Conservation (phyloP, 2,888 invertebrate genomes). For the Chelonus formosanus region DNA sequence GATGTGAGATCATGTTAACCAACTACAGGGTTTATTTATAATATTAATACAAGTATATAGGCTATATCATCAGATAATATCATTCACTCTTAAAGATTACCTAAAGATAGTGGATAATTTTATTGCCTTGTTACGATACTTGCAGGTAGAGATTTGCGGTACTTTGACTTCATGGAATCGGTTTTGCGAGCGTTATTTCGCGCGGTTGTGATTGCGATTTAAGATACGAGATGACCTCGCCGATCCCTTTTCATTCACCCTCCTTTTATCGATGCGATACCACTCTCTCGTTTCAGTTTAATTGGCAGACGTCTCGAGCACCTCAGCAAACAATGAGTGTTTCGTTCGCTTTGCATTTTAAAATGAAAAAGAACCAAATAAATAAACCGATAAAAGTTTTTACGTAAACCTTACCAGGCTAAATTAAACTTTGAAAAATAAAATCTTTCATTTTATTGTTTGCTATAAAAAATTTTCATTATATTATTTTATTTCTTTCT, state of each 20-base stretch:
- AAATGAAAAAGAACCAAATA: background rate
- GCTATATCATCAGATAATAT: conserved; percentile 7
- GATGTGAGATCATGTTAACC: conserved; percentile 21
- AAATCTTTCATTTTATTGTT: too few species aligned
- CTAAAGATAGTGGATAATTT: conserved; percentile 20
- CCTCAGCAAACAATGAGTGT: conserved; percentile 46
- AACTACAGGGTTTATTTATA: conserved; percentile 26
- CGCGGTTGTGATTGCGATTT: conserved; percentile 15
- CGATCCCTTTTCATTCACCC: conserved; percentile 11
- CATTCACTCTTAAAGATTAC: background rate
- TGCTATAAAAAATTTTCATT: too few species aligned
- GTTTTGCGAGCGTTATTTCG: background rate
- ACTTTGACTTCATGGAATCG: background rate
- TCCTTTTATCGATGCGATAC: conserved; percentile 36
- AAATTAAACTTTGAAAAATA: too few species aligned
- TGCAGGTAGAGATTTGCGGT: conserved; percentile 1
- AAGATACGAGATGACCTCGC: conserved; percentile 1
- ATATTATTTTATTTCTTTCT: too few species aligned
- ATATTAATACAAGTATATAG: conserved; percentile 6
- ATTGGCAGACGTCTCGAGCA: conserved; percentile 58
- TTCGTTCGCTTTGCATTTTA: conserved; percentile 19
- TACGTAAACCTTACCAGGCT: background rate
- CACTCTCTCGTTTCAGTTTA: conserved; percentile 49
- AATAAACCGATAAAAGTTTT: conserved; percentile 1
- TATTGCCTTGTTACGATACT: conserved; percentile 10